phyloP scores from a whole-genome alignment of 2,888 invertebrate genomes.

The Hypsopygia costalis region DNA sequence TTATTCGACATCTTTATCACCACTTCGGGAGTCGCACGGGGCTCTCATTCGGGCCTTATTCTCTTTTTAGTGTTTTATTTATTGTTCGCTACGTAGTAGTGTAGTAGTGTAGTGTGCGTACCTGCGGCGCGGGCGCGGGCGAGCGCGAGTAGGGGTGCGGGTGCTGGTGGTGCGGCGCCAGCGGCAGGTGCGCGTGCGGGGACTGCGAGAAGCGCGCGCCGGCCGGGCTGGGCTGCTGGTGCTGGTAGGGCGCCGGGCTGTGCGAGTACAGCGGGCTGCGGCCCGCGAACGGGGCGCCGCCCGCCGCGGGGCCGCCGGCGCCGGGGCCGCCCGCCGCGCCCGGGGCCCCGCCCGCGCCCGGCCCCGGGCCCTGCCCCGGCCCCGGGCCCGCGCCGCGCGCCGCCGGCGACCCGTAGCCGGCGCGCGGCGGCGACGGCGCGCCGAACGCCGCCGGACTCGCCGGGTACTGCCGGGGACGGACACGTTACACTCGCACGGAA shows the following conservation, averaged over 20 bases:
- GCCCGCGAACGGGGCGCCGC: constrained; percentile 40
- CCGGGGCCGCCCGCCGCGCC: constrained; percentile 6
- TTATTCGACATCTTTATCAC: no score
- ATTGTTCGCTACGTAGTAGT: no score
- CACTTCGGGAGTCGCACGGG: no score
- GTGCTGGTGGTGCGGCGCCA: constrained; percentile 11
- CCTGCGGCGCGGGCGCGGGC: constrained; percentile 37
- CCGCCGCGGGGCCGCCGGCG: constrained; percentile 31
- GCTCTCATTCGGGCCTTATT: no score
- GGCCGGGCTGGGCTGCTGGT: constrained; percentile 37
- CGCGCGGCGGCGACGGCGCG: constrained; percentile 41
- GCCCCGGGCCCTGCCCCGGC: constrained; percentile 15
- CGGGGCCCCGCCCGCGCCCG: constrained; percentile 39
- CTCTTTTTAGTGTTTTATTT: no score
- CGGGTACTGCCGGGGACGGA: constrained; percentile 39
- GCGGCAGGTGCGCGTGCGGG: constrained; percentile 30
- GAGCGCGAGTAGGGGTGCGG: constrained; percentile 52
- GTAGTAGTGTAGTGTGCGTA: no score
- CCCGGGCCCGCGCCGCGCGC: neutral
- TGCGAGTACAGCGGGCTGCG: constrained; percentile 56
- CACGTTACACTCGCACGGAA: neutral
- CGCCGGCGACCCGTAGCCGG: constrained; percentile 41
- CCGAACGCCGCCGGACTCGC: constrained; percentile 50
- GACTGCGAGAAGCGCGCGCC: constrained; percentile 39
- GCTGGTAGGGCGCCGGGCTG: constrained; percentile 47